Base-by-base conservation (phyloP, 92 coral and sea anemone species). In the Epizoanthus rinbou region DNA sequence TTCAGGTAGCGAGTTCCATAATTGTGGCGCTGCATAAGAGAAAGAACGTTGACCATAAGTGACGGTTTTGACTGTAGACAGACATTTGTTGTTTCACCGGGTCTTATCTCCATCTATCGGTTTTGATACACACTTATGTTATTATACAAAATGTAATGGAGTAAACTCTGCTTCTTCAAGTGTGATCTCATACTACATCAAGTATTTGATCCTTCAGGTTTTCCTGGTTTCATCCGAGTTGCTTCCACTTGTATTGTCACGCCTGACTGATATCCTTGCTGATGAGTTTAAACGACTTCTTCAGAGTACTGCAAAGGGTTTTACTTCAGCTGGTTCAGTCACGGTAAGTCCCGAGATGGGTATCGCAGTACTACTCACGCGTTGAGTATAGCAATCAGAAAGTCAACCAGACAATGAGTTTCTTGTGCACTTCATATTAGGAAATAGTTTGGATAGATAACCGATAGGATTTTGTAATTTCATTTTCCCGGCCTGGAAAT, bases 201-300 rank as follows among this genome's bases (percentile, higher is more conserved):
- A 50, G 54, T 64, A 19, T 63, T 78, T 84, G 17, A 56, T 78
- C 53, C 19, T n/a, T 8, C 58, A 93, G 98, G 99, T 96, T 60
- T 96, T 96, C 84, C 81, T 94, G 8, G 97, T 96, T 58, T 96
- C 99, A 11, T 83, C 92, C 18, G 91, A 94, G 80, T 83, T 96
- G n/a, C 88, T 96, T 15, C 84, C 92, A 3, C 88, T 87, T 50
- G 98, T 96, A 21, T 84, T 96, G 70, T 91, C 98, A 3, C 90
- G 95, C 24, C 88, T 96, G 78, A 94, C 97, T 8, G 98, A 94
- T 69, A 85, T 94, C 73, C 88, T 96, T 37, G 95, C 97, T 23
- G 87, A 90, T 70, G 97, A 92, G 81, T 92, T 96, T 70, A 85
- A 91, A 80, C 86, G 88, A 73, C 86, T 90, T 4, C 83, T 96